phyloP scores from a whole-genome alignment of 2,888 invertebrate genomes.

The Diarsia mendica region DNA sequence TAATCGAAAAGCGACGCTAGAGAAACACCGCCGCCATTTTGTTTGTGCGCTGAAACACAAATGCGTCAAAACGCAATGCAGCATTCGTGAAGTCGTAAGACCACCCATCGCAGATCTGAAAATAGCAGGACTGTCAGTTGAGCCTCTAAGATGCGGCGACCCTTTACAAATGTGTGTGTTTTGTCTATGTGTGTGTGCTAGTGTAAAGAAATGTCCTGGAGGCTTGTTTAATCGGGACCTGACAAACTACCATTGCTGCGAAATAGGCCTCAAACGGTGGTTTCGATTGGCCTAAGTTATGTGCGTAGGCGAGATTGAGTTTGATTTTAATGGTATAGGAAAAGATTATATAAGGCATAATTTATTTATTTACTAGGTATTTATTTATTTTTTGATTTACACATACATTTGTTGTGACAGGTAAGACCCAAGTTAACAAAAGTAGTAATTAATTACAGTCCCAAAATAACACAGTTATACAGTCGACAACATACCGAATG shows the following conservation, averaged over 20 bases:
- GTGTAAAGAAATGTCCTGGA: slow-evolving; percentile 62
- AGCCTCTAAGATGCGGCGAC: not conserved
- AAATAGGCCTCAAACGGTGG: slow-evolving; percentile 65
- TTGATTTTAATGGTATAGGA: not conserved
- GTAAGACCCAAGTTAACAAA: not conserved
- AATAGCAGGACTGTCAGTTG: not conserved
- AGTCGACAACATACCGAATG: too few relatives aligned
- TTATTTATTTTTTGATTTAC: too few relatives aligned
- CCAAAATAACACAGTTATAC: too few relatives aligned
- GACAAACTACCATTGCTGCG: slow-evolving; percentile 68
- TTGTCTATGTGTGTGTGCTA: too few relatives aligned
- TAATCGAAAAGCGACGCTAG: too few relatives aligned
- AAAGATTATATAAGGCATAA: not conserved
- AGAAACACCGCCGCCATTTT: not conserved
- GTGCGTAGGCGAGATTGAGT: not conserved
- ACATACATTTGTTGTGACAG: too few relatives aligned
- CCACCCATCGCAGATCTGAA: not conserved
- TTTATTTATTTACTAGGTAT: too few relatives aligned
- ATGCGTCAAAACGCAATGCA: not conserved
- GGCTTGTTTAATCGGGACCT: slow-evolving; percentile 67
- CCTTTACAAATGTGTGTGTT: slow-evolving; percentile 14
- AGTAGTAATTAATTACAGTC: too few relatives aligned
- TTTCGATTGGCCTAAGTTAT: slow-evolving; percentile 24
- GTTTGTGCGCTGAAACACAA: not conserved
- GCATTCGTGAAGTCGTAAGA: not conserved